Percentiles rank a stretch among this genome's conserved stretches.
Conservation (phyloP, 2,888 invertebrate species). For the Eupithecia centaureata region DNA sequence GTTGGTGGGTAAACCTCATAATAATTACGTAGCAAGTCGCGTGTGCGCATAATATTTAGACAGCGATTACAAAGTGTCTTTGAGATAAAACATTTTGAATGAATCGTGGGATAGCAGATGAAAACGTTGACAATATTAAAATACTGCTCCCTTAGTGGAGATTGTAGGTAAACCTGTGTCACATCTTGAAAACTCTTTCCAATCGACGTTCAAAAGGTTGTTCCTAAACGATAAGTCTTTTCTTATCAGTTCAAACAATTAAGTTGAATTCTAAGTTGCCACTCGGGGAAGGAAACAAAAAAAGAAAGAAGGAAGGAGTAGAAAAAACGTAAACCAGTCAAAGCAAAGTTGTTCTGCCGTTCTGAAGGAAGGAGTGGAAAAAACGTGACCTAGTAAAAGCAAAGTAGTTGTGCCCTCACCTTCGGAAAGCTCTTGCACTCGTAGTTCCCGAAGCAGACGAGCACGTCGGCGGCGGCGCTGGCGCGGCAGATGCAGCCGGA, state of each 20-base stretch:
- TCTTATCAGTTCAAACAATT: neutral
- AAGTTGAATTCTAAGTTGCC: neutral
- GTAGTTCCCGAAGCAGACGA: conserved; percentile 82
- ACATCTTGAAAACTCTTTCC: neutral
- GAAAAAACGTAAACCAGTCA: too few relatives aligned
- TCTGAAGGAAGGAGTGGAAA: neutral
- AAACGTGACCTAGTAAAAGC: neutral
- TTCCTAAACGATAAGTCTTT: neutral
- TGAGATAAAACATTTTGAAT: conserved; percentile 21
- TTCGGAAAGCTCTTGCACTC: conserved; percentile 79
- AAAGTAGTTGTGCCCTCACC: conserved; percentile 50
- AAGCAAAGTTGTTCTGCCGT: too few relatives aligned
- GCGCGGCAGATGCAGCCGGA: conserved; percentile 83
- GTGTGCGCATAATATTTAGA: conserved; percentile 36
- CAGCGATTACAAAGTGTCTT: conserved; percentile 21
- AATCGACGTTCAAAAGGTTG: neutral
- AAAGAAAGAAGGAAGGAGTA: too few relatives aligned
- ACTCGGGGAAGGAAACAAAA: too few relatives aligned
- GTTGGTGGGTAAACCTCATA: neutral
- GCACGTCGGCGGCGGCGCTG: conserved; percentile 55
- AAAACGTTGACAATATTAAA: neutral
- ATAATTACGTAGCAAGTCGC: conserved; percentile 35
- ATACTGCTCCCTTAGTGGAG: neutral
- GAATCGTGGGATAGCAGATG: conserved; percentile 10
- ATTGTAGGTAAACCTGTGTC: neutral